These are phyloP conservation scores for Dorcus parallelipipedus DNA, from an alignment of 2,888 invertebrate species.

Conservation along the genomic window DNA sequence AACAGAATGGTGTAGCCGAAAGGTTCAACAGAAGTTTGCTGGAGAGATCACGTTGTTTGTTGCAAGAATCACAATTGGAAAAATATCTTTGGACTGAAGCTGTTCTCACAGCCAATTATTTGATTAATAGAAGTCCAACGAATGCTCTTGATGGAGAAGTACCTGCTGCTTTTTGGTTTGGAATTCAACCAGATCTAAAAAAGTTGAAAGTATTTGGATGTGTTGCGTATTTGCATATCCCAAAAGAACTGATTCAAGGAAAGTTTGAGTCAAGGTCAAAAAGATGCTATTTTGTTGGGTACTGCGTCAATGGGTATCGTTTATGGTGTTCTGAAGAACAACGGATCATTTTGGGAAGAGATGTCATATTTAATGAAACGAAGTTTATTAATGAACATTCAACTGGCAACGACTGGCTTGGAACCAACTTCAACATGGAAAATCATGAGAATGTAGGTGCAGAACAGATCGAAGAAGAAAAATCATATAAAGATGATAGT, in stretches of 20 bases:
- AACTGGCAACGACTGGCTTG: too few relatives aligned
- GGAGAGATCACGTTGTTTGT: slow-evolving; percentile 23
- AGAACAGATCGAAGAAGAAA: neutral
- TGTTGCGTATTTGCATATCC: neutral
- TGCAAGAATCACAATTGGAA: slow-evolving; percentile 24
- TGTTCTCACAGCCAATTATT: slow-evolving; percentile 23
- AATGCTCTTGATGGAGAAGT: slow-evolving; percentile 16
- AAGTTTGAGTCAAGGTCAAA: neutral
- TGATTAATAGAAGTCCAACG: slow-evolving; percentile 25
- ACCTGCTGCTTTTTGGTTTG: slow-evolving; percentile 13
- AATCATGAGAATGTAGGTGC: neutral
- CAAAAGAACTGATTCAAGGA: neutral
- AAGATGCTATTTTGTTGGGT: neutral
- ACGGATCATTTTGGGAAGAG: neutral
- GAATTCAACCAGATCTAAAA: neutral
- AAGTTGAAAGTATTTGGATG: neutral
- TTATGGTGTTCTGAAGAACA: neutral
- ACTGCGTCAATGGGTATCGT: neutral
- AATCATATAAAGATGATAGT: neutral
- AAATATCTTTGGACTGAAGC: slow-evolving; percentile 27
- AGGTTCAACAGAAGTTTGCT: slow-evolving; percentile 27
- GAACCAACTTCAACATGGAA: neutral
- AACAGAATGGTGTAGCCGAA: slow-evolving; percentile 24
- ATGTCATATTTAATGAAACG: neutral
- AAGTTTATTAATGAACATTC: neutral